Base-by-base conservation (phyloP, 1,140 invertebrate species). In the Caenorhabditis brenneri region DNA sequence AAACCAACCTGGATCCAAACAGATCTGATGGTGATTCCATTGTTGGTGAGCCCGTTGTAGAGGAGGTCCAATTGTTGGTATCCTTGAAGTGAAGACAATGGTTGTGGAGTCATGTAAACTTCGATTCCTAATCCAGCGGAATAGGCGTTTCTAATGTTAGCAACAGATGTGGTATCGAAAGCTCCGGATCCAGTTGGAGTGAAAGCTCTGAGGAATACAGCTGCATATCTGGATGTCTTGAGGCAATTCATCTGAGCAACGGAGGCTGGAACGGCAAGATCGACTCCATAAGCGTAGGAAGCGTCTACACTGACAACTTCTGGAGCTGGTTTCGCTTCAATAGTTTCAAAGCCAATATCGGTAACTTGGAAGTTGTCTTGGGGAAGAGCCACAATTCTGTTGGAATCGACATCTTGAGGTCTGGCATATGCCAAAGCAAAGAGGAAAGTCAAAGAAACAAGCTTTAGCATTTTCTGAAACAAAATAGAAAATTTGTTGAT, bases 41-140 rank as follows among this genome's bases (percentile, higher is more conserved):
- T 81, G 39, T 53, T 78, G 65, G 29, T 51, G 33, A 85, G 80
- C 7, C 53, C 55, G 42, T 65, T 85, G 51, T 69, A 69, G 12
- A 81, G 19, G 33, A 74, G 53, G 39, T 81, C 80, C 19, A 85
- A 15, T 65, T 85, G 84, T 49, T 58, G 42, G 24, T 55, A 48
- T 49, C 55, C 84, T 60, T 82, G 24, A 65, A 84, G 84, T 19
- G 58, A 42, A 7, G 69, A 79, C 24, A 81, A 16, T 53, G 84
- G 84, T 29, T 85, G 79, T 31, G 84, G 84, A 78, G 84, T 85
- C 84, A 85, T 85, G 80, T 81, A 85, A 16, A 85, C 69, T 42
- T 81, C 79, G 22, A 65, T 81, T 82, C 79, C 79, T 7, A 85
- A 27, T 36, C 84, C 69, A 60, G 84, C 84, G 27, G 42, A 80